A percentile compares a stretch with the other conserved stretches of the same genome.
Evolutionary conservation across 2,888 invertebrate genomes (phyloP).

Genomic region (Mongoloraphidia duomilia): DNA sequence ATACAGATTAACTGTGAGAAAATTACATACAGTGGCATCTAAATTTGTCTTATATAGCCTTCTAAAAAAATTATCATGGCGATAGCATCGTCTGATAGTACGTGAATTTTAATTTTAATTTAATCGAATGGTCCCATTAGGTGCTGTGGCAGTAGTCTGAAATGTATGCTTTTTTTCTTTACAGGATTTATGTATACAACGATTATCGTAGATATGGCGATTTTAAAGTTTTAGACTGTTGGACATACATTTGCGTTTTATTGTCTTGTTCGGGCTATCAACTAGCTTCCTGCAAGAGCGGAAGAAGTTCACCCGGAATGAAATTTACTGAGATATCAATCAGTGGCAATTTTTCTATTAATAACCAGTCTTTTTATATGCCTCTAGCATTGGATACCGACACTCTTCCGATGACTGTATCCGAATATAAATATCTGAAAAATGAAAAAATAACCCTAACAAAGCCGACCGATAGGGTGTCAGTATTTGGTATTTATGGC

Average conservation of each 20-base stretch:
- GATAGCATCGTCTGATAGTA: too few species aligned
- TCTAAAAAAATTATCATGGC: too few species aligned
- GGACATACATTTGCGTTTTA: conserved; percentile 8
- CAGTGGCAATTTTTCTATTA: background rate
- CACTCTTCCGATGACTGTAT: background rate
- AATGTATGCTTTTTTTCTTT: too few species aligned
- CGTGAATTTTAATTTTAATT: too few species aligned
- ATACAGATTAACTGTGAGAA: too few species aligned
- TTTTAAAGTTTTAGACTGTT: background rate
- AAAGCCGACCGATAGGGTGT: background rate
- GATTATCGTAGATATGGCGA: background rate
- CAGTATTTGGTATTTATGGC: conserved; percentile 5
- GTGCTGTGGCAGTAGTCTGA: too few species aligned
- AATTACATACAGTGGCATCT: too few species aligned
- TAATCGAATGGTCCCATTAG: too few species aligned
- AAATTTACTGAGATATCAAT: background rate
- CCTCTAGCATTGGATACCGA: background rate
- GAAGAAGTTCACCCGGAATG: background rate
- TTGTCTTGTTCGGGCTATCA: conserved; percentile 4
- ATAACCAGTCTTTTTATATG: background rate
- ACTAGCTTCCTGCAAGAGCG: conserved; percentile 2
- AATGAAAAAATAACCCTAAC: background rate
- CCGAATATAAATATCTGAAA: background rate
- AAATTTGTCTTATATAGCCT: too few species aligned
- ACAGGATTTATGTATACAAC: background rate